Percentiles rank a stretch among this genome's conserved stretches.
phyloP scores from a whole-genome alignment of 53 echinoderm and acorn worm species.

The Luidia sarsii region DNA sequence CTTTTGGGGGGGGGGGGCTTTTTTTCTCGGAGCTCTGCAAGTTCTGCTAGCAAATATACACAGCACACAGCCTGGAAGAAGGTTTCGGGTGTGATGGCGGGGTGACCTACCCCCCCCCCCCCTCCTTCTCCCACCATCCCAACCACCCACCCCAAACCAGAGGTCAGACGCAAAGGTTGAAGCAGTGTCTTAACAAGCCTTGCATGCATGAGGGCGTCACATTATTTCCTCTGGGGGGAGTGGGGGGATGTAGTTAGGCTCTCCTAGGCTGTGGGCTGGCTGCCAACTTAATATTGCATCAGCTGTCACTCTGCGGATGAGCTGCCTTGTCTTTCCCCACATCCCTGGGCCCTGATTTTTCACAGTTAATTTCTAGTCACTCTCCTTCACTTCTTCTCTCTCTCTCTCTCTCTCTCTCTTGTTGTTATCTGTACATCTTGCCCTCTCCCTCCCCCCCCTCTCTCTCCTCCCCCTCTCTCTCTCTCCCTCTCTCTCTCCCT shows the following conservation, averaged over 20 bases:
- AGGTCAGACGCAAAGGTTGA: constrained; percentile 15
- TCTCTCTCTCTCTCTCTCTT: not conserved
- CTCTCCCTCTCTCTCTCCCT: too few species aligned
- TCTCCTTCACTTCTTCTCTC: too few species aligned
- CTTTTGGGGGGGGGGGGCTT: constrained; percentile 4
- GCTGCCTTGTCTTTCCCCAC: constrained; percentile 29
- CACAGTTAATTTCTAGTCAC: constrained; percentile 54
- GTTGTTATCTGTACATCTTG: too few species aligned
- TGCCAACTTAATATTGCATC: constrained; percentile 52
- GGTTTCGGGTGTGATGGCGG: constrained; percentile 24
- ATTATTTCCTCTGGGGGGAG: constrained; percentile 46
- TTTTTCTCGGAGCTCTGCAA: too few species aligned
- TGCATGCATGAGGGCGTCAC: constrained; percentile 5
- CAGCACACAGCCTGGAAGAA: constrained; percentile 8
- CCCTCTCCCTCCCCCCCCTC: too few species aligned
- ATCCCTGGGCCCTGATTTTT: constrained; percentile 55
- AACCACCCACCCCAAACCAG: constrained; percentile 27
- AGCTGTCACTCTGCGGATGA: constrained; percentile 42
- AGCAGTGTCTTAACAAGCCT: not conserved
- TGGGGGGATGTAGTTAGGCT: too few species aligned
- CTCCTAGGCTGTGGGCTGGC: constrained; percentile 39
- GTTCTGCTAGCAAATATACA: not conserved
- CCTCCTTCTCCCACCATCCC: constrained; percentile 27
- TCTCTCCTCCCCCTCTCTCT: too few species aligned
- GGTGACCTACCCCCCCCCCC: constrained; percentile 31